Conservation (phyloP, 2,113 vertebrate genomes). For the Cyprinodon tularosa region DNA sequence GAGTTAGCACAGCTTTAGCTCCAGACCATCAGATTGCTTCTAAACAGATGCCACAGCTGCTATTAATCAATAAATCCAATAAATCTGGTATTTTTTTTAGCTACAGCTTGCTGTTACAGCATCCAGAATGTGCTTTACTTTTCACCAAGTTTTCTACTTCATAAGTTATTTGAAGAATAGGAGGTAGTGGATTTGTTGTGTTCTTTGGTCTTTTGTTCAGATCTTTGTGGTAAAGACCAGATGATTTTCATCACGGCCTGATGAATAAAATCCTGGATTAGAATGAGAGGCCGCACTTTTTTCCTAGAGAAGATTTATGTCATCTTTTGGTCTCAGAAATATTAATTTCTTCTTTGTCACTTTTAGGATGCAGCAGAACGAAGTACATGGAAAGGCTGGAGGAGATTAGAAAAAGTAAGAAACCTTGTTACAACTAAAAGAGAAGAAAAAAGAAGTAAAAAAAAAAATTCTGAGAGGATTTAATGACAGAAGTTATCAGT, state of each 20-base stretch:
- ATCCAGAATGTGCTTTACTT: too few relatives aligned
- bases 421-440: background rate
- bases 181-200: background rate
- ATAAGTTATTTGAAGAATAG: background rate
- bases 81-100: too few relatives aligned
- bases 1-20: too few relatives aligned
- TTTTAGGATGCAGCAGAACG: conserved; percentile 87
- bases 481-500: too few relatives aligned
- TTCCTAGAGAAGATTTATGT: background rate
- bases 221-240: background rate
- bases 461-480: background rate
- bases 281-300: background rate
- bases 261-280: background rate
- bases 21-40: too few relatives aligned
- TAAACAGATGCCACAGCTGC: too few relatives aligned
- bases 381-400: conserved; percentile 92
- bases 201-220: background rate
- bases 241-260: background rate
- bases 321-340: background rate
- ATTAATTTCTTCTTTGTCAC: background rate
- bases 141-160: too few relatives aligned
- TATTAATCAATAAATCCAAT: too few relatives aligned
- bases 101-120: too few relatives aligned
- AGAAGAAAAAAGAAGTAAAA: too few relatives aligned
- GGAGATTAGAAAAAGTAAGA: conserved; percentile 93